phyloP scores from a whole-genome alignment of 30 jellyfish, hydroid and myxozoan species.

The Aurelia aurita complex sp. Pacific region DNA sequence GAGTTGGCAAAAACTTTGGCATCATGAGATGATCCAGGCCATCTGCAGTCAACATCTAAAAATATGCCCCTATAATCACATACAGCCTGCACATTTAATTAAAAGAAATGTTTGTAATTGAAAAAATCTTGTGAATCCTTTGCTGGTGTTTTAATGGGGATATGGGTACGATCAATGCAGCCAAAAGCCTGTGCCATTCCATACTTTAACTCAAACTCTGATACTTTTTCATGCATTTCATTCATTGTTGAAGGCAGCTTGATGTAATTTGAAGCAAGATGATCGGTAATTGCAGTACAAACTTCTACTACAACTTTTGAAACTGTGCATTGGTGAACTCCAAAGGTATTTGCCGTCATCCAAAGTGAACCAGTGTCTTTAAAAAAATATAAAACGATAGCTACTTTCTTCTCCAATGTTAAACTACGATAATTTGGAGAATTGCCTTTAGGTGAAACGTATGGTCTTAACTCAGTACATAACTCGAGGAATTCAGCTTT shows the following conservation, averaged over 20 bases:
- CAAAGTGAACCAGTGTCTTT: slow-evolving; percentile 45
- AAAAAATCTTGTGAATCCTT: too few species aligned
- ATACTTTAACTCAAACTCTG: too few species aligned
- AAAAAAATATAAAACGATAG: slow-evolving; percentile 47
- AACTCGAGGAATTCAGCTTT: slow-evolving; percentile 23
- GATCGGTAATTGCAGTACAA: neutral
- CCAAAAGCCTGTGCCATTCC: too few species aligned
- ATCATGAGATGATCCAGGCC: slow-evolving; percentile 81
- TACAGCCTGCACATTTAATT: slow-evolving; percentile 72
- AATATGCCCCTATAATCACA: slow-evolving; percentile 64
- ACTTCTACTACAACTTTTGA: slow-evolving; percentile 33
- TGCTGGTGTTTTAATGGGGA: too few species aligned
- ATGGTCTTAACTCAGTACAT: slow-evolving; percentile 19
- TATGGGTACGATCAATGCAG: too few species aligned
- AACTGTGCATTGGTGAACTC: slow-evolving; percentile 50
- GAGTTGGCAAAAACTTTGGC: slow-evolving; percentile 70
- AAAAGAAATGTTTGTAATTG: slow-evolving; percentile 5
- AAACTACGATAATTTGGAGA: slow-evolving; percentile 65
- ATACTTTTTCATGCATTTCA: too few species aligned
- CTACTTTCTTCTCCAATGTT: slow-evolving; percentile 49
- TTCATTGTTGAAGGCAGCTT: too few species aligned
- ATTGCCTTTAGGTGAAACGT: neutral
- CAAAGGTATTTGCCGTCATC: slow-evolving; percentile 66
- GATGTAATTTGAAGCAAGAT: too few species aligned
- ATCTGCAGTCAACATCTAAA: slow-evolving; percentile 80